Conservation (phyloP, 2,888 invertebrate genomes). For the Sarcophaga subvicina region DNA sequence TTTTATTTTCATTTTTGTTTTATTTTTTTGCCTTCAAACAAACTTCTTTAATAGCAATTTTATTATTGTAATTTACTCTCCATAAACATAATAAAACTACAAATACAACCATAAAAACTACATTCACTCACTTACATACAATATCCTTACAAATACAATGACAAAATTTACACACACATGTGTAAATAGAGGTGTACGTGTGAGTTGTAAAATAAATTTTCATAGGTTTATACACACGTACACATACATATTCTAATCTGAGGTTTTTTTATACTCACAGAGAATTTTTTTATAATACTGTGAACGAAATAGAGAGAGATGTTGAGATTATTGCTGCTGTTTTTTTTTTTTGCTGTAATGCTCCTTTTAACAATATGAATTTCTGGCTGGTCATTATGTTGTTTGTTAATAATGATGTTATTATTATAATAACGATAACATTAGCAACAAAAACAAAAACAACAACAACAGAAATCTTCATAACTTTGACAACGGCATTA, state of each 20-base stretch:
- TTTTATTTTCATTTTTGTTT: not conserved
- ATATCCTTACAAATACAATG: constrained; percentile 24
- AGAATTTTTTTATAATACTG: not conserved
- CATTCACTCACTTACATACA: not conserved
- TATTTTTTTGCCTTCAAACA: constrained; percentile 18
- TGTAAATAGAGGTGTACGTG: not conserved
- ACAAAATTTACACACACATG: constrained; percentile 14
- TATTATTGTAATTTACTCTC: constrained; percentile 56
- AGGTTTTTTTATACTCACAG: constrained; percentile 22
- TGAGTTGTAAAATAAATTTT: constrained; percentile 37
- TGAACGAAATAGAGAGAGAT: not conserved
- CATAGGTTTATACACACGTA: constrained; percentile 31
- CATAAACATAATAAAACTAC: constrained; percentile 49
- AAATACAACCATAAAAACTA: constrained; percentile 7
- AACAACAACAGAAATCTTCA: constrained; percentile 14
- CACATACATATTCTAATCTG: constrained; percentile 29
- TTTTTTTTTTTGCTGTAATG: not conserved
- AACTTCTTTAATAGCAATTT: constrained; percentile 50
- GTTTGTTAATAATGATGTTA: constrained; percentile 63
- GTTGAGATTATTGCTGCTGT: not conserved
- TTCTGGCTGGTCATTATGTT: constrained; percentile 48
- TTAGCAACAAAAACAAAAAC: constrained; percentile 46
- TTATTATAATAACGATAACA: constrained; percentile 28
- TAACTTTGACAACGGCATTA: constrained; percentile 21
- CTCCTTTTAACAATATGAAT: constrained; percentile 36